Base-by-base conservation (phyloP, 1,140 invertebrate species). In the Pachyrhynchus sulphureomaculatus region DNA sequence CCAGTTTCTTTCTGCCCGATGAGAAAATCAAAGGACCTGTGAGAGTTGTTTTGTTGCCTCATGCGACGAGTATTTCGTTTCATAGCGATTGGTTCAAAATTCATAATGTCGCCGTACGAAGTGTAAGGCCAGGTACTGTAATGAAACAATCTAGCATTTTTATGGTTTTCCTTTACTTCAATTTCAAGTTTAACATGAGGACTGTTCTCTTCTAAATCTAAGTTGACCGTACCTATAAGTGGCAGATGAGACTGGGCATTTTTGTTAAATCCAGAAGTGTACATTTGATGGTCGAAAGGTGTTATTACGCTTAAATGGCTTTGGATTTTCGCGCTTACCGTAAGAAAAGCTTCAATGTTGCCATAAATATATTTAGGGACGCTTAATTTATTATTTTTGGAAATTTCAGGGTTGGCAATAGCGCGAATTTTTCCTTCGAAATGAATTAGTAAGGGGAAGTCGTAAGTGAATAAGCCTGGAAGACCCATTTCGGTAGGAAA, bases 401-500 rank as follows among this genome's bases (percentile, higher is more conserved):
- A 55, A 66, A 70, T 49, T 56, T 76, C 65, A 33, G 77, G 74
- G 41, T 78, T 67, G 36, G 75, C 72, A 20, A 76, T 73, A 20
- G 69, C 72, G 58, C 79, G 76, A 20, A 79, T 66, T 49, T 80
- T 71, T 4, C 81, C 77, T 34, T 78, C 76, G 9, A 82, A 15
- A 32, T 72, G 76, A 0, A 77, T 8, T 4, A 87, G 45, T 0
- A 75, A 75, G 1, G 86, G 85, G 20, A 71, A 68, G 49, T 82
- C 80, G 34, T 84, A 79, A 15, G 78, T 81, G 73, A 78, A 86
- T 36, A 83, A 71, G 66, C 86, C 86, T 20, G 86, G 87, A 45
- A 88, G 76, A 72, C 88, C 88, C 58, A 79, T 83, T 60, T 82
- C 83, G 9, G 84, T 80, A 1, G 87, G 86, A 77, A 88, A 29